These are phyloP conservation scores for Cantharis flavilabris DNA, from an alignment of 2,888 invertebrate species.

Conservation along the genomic window DNA sequence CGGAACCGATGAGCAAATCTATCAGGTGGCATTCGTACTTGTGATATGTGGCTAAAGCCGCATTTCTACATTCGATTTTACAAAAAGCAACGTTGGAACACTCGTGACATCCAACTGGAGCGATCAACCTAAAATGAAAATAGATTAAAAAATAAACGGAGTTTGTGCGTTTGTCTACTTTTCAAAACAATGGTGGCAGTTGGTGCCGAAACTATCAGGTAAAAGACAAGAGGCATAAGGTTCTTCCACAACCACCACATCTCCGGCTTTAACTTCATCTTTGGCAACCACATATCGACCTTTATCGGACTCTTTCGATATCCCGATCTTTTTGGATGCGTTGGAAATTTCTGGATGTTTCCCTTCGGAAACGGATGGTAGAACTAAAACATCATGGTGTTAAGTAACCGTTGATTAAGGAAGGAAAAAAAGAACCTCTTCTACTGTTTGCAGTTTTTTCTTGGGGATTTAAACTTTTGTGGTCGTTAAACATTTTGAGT, in stretches of 20 bases:
- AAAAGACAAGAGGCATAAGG: constrained; percentile 77
- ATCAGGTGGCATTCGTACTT: constrained; percentile 75
- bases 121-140: constrained; percentile 58
- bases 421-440: constrained; percentile 20
- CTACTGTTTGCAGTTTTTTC: constrained; percentile 30
- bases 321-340: constrained; percentile 64
- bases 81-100: constrained; percentile 83
- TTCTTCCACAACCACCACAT: constrained; percentile 71
- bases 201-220: constrained; percentile 74
- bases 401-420: background rate
- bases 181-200: constrained; percentile 80
- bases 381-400: constrained; percentile 9
- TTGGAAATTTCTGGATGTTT: constrained; percentile 54
- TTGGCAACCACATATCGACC: constrained; percentile 75
- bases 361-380: constrained; percentile 25
- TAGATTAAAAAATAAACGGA: background rate
- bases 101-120: constrained; percentile 72
- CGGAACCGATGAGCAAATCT: constrained; percentile 73
- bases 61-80: constrained; percentile 65
- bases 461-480: constrained; percentile 48
- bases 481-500: constrained; percentile 54
- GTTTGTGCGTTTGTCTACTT: constrained; percentile 58
- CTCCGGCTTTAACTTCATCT: constrained; percentile 67
- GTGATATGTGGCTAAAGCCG: constrained; percentile 71
- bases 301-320: constrained; percentile 63